These are phyloP conservation scores for Cyclargus thomasi DNA, from an alignment of 1,140 invertebrate species.

Conservation along the genomic window DNA sequence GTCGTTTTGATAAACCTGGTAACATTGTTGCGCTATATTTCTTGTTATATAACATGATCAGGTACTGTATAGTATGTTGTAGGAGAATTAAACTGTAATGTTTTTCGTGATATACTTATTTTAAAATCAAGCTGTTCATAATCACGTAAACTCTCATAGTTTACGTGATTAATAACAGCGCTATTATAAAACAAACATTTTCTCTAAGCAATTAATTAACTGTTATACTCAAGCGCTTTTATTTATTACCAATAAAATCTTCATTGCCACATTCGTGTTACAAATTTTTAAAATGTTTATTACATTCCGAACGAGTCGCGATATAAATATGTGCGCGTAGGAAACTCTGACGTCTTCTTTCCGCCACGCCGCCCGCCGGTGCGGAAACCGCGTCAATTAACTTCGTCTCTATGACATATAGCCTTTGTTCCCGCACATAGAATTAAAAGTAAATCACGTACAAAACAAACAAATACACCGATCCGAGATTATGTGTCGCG, in stretches of 20 bases:
- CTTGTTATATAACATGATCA: background rate
- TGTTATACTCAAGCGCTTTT: too few relatives aligned
- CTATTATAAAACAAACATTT: too few relatives aligned
- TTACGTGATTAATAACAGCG: too few relatives aligned
- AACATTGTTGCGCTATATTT: background rate
- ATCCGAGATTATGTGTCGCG: slow-evolving; percentile 25
- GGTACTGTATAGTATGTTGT: too few relatives aligned
- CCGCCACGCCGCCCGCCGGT: slow-evolving; percentile 53
- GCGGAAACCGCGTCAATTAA: slow-evolving; percentile 72
- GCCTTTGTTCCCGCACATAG: slow-evolving; percentile 52
- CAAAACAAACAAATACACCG: slow-evolving; percentile 20
- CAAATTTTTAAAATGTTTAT: background rate
- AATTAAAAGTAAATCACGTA: slow-evolving; percentile 23
- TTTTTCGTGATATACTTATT: too few relatives aligned
- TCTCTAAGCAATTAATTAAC: too few relatives aligned
- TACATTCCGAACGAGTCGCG: slow-evolving; percentile 17
- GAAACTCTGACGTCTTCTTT: slow-evolving; percentile 62
- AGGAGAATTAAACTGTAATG: too few relatives aligned
- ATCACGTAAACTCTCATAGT: too few relatives aligned
- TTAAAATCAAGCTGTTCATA: too few relatives aligned
- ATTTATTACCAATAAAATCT: too few relatives aligned
- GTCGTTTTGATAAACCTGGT: too few relatives aligned
- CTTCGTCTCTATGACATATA: slow-evolving; percentile 69
- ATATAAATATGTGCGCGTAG: slow-evolving; percentile 68
- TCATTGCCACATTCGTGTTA: background rate